A percentile compares a stretch with the other conserved stretches of the same genome.
phyloP scores from a whole-genome alignment of 1,140 invertebrate genomes.

The Sarcophaga peregrina region DNA sequence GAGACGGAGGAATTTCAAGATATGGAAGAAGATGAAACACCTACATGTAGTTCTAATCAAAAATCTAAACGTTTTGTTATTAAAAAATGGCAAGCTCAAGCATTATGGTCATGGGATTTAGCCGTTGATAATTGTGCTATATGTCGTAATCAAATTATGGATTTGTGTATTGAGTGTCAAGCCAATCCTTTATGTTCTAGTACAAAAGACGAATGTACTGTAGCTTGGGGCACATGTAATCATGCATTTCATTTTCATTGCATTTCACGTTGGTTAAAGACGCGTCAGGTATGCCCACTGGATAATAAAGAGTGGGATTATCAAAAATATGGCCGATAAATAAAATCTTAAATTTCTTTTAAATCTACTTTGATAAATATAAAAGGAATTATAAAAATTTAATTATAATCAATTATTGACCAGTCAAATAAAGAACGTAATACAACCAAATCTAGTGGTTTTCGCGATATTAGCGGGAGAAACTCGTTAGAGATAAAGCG shows the following conservation, averaged over 20 bases:
- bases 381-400: no score
- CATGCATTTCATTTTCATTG: conserved; percentile 99
- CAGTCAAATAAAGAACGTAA: no score
- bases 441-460: no score
- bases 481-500: no score
- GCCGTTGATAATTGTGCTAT: conserved; percentile 99
- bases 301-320: conserved; percentile 99
- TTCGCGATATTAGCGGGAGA: no score
- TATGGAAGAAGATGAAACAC: conserved; percentile 66
- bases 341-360: conserved; percentile 30
- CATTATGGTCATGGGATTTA: conserved; percentile 98
- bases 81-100: conserved; percentile 98
- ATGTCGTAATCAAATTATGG: conserved; percentile 99
- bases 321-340: conserved; percentile 82
- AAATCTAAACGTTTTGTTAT: conserved; percentile 89
- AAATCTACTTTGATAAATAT: no score
- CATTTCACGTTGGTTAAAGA: conserved; percentile 98
- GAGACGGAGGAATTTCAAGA: conserved; percentile 57
- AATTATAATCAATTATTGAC: no score
- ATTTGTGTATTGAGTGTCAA: conserved; percentile 99
- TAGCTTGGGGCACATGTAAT: conserved; percentile 99
- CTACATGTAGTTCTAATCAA: conserved; percentile 78
- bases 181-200: conserved; percentile 94
- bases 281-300: conserved; percentile 96
- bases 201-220: conserved; percentile 98